Conservation (phyloP, 2,888 invertebrate species). For the Selenia dentaria region DNA sequence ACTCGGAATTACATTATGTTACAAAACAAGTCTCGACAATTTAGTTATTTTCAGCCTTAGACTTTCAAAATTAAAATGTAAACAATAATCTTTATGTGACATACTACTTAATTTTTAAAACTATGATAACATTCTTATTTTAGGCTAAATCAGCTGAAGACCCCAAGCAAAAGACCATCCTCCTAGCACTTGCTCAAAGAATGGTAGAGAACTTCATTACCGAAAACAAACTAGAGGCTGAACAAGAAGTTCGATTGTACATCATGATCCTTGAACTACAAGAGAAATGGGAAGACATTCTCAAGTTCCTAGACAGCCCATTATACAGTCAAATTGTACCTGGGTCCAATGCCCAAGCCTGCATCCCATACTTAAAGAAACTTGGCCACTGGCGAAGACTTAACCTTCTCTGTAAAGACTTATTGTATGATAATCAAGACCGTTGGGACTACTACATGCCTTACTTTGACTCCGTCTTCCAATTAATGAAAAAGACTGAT, state of each 20-base stretch:
- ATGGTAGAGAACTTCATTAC: conserved; percentile 96
- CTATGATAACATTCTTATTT: neutral
- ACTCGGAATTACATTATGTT: too few relatives aligned
- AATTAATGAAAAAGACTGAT: conserved; percentile 76
- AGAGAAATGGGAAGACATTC: conserved; percentile 92
- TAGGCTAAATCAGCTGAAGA: conserved; percentile 78
- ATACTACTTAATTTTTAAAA: too few relatives aligned
- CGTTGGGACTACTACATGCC: conserved; percentile 90
- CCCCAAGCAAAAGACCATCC: conserved; percentile 86
- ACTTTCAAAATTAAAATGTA: too few relatives aligned
- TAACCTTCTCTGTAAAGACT: conserved; percentile 89
- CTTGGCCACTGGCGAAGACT: conserved; percentile 90
- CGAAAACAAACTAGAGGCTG: conserved; percentile 95
- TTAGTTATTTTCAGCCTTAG: too few relatives aligned
- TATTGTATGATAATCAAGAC: conserved; percentile 89
- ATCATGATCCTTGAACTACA: conserved; percentile 91
- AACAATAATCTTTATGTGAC: too few relatives aligned
- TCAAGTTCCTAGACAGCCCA: conserved; percentile 92
- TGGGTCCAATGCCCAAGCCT: conserved; percentile 87
- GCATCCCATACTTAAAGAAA: conserved; percentile 89
- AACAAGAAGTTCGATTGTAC: conserved; percentile 96
- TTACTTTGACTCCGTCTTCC: conserved; percentile 89
- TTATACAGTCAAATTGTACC: conserved; percentile 88
- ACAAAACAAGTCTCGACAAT: too few relatives aligned
- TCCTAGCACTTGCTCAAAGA: conserved; percentile 94